phyloP scores from a whole-genome alignment of 1,140 invertebrate genomes.

The Euglossa dilemma region DNA sequence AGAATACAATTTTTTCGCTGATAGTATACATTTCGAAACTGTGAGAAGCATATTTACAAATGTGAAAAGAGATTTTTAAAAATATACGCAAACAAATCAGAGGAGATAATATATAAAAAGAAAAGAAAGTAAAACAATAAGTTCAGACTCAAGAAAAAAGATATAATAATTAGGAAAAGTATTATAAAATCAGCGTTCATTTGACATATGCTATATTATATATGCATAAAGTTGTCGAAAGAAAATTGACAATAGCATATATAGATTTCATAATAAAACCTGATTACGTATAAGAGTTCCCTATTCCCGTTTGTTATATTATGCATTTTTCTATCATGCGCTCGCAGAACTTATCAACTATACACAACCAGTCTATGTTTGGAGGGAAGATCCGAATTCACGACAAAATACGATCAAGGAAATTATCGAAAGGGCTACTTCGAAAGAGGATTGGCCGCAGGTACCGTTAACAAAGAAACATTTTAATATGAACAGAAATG shows the following conservation, averaged over 20 bases:
- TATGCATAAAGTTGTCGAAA: background rate
- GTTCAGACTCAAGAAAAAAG: too few relatives aligned
- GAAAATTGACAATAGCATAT: background rate
- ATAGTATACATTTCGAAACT: too few relatives aligned
- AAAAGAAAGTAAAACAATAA: too few relatives aligned
- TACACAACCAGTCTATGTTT: constrained; percentile 97
- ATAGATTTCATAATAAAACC: background rate
- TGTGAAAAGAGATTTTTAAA: too few relatives aligned
- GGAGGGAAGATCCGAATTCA: constrained; percentile 95
- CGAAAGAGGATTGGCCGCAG: constrained; percentile 95
- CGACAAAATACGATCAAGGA: constrained; percentile 95
- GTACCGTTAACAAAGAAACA: constrained; percentile 75
- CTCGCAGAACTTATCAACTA: constrained; percentile 92
- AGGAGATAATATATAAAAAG: too few relatives aligned
- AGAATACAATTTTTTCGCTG: background rate
- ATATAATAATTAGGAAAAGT: too few relatives aligned
- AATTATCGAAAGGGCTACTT: constrained; percentile 92
- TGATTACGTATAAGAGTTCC: background rate
- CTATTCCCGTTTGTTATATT: background rate
- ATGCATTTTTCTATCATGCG: background rate
- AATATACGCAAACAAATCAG: too few relatives aligned
- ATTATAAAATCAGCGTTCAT: too few relatives aligned
- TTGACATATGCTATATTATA: too few relatives aligned
- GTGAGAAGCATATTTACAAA: too few relatives aligned
- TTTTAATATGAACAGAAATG: background rate